Conservation (phyloP, 2,888 invertebrate genomes). For the Ochropleura plecta region DNA sequence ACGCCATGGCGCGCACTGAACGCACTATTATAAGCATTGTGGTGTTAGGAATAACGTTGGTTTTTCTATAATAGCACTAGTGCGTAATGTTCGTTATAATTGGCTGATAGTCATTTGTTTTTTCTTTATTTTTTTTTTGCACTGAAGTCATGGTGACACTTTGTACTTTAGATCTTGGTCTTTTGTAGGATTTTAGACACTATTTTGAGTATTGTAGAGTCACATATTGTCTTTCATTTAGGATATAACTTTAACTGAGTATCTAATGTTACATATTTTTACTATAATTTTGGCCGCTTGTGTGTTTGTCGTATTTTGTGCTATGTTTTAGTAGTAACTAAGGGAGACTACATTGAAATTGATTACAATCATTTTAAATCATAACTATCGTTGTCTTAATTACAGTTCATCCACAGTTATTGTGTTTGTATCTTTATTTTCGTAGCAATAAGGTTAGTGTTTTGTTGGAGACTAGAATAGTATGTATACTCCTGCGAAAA, state of each 20-base stretch:
- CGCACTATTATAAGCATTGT: slow-evolving; percentile 82
- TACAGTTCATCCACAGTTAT: not conserved
- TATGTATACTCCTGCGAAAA: too few relatives aligned
- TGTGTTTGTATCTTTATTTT: not conserved
- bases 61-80: not conserved
- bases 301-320: slow-evolving; percentile 1
- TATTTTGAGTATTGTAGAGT: not conserved
- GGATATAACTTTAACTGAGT: not conserved
- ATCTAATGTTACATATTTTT: not conserved
- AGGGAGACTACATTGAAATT: not conserved
- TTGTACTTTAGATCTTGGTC: not conserved
- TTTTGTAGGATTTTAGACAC: not conserved
- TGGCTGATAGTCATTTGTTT: slow-evolving; percentile 1
- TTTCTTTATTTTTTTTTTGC: not conserved
- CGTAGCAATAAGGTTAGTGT: not conserved
- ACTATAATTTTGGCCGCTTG: not conserved
- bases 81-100: not conserved
- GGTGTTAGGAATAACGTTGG: slow-evolving; percentile 34
- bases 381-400: not conserved
- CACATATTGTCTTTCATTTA: slow-evolving; percentile 12
- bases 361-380: not conserved
- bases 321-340: not conserved
- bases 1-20: slow-evolving; percentile 90
- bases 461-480: not conserved
- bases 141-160: slow-evolving; percentile 26